Conservation (phyloP, 2,888 invertebrate species). For the Geophilus truncorum region DNA sequence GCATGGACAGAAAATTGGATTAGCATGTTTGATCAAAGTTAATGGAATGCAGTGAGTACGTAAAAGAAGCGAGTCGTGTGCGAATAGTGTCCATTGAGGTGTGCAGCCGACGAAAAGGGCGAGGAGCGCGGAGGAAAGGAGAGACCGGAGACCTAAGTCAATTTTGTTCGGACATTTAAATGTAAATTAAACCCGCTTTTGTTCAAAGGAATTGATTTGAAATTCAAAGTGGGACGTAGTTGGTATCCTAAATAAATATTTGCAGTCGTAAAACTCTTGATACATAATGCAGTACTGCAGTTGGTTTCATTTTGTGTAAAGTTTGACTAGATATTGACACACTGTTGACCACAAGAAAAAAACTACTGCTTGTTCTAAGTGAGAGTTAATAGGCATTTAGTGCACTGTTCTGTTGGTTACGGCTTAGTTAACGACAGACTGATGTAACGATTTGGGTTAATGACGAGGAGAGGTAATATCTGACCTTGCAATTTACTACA, state of each 20-base stretch:
- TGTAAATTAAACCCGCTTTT: not conserved
- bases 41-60: constrained; percentile 10
- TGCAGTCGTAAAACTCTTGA: not conserved
- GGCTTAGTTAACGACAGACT: too few relatives aligned
- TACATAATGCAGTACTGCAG: too few relatives aligned
- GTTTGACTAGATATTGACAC: too few relatives aligned
- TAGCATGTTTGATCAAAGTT: constrained; percentile 5
- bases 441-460: too few relatives aligned
- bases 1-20: constrained; percentile 5
- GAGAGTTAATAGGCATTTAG: too few relatives aligned
- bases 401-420: too few relatives aligned
- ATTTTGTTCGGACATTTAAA: not conserved
- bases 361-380: too few relatives aligned
- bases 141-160: not conserved
- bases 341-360: too few relatives aligned
- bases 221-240: not conserved
- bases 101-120: not conserved
- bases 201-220: not conserved
- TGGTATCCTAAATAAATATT: not conserved
- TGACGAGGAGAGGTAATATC: not conserved
- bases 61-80: not conserved
- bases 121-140: not conserved
- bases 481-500: not conserved
- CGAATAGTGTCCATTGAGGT: not conserved
- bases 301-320: too few relatives aligned